These are phyloP conservation scores for Hydrotaea diabolus DNA, from an alignment of 2,888 invertebrate genomes.

Conservation along the genomic window DNA sequence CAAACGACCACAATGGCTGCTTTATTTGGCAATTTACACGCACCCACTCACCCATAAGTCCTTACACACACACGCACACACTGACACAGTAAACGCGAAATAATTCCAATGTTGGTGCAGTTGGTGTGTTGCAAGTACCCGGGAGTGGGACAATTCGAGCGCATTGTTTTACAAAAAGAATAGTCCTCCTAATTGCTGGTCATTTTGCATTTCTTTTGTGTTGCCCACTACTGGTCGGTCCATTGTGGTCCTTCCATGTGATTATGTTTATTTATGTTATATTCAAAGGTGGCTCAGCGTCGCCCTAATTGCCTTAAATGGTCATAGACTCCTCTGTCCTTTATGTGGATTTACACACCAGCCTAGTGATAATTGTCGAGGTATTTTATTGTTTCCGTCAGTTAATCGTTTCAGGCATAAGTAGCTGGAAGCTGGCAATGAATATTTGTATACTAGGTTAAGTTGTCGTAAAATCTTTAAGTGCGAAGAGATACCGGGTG, in stretches of 20 bases:
- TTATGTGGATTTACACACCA: not conserved
- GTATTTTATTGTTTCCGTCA: not conserved
- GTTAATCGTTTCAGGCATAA: not conserved
- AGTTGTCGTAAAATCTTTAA: no score
- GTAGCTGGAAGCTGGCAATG: no score
- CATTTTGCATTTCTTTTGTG: slow-evolving; percentile 45
- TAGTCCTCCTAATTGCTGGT: slow-evolving; percentile 59
- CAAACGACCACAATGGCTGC: slow-evolving; percentile 31
- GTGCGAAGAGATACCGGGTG: no score
- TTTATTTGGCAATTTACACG: slow-evolving; percentile 64
- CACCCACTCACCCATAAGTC: not conserved
- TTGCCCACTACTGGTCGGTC: slow-evolving; percentile 31
- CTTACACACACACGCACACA: not conserved
- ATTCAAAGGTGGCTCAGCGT: not conserved
- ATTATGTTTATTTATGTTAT: slow-evolving; percentile 45
- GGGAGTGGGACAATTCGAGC: not conserved
- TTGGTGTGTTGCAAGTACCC: not conserved
- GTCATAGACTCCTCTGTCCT: not conserved
- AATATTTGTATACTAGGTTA: no score
- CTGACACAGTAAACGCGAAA: slow-evolving; percentile 4
- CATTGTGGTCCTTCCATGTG: slow-evolving; percentile 45
- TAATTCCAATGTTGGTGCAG: not conserved
- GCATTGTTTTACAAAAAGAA: slow-evolving; percentile 49
- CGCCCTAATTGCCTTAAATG: not conserved
- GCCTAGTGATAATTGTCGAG: not conserved